A percentile compares a stretch with the other conserved stretches of the same genome.
These are phyloP conservation scores for Venturia canescens DNA, from an alignment of 1,140 invertebrate genomes.

Conservation along the genomic window DNA sequence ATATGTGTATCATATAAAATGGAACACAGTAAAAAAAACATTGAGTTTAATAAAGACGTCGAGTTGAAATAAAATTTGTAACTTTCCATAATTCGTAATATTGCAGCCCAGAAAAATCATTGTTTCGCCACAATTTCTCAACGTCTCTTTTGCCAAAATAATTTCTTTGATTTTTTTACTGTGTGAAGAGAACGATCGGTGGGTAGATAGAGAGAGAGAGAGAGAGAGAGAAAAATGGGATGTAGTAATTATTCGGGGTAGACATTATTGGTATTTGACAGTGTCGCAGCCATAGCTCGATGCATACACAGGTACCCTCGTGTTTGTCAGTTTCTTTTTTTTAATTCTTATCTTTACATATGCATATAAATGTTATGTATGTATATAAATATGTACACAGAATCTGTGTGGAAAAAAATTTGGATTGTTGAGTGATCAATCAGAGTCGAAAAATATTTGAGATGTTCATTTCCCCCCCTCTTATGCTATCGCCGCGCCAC, in stretches of 20 bases:
- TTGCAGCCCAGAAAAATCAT: no score
- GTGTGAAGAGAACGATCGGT: neutral
- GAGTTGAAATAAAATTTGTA: no score
- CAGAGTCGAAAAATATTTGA: neutral
- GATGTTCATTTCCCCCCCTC: constrained; percentile 50
- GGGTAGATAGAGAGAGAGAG: neutral
- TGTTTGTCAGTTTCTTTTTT: constrained; percentile 33
- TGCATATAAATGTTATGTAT: neutral
- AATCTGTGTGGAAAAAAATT: neutral
- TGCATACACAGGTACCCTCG: constrained; percentile 72
- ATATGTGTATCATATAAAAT: constrained; percentile 39
- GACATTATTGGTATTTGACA: constrained; percentile 62
- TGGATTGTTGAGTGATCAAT: no score
- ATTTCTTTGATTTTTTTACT: neutral
- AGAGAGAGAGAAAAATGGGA: constrained; percentile 9
- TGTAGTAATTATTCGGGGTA: constrained; percentile 23
- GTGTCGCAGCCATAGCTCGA: constrained; percentile 74
- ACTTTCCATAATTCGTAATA: no score
- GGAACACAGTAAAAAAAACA: constrained; percentile 29
- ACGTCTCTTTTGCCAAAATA: no score
- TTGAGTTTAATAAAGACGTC: no score
- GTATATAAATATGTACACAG: constrained; percentile 5
- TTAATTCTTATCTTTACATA: neutral
- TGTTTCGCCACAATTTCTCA: no score
- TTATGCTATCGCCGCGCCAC: constrained; percentile 72